Evolutionary conservation across 2,113 vertebrate genomes (phyloP).

Genomic region (Zingel zingel): DNA sequence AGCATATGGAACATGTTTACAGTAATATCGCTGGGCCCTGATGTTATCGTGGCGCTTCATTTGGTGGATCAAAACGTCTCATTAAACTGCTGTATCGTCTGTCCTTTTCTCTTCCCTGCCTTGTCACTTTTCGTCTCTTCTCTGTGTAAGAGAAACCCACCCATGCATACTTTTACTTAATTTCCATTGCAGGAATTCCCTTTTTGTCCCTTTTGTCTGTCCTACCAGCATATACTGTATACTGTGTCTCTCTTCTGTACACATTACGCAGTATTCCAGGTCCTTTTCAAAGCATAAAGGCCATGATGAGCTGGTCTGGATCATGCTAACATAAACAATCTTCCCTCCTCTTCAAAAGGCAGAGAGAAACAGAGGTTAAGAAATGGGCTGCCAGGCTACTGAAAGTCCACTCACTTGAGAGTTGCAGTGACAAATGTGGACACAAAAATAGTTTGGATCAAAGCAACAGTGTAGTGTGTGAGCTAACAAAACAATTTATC

Average conservation of each 20-base stretch:
- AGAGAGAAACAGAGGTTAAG: slow-evolving; percentile 43
- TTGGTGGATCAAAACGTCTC: slow-evolving; percentile 57
- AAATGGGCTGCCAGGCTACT: slow-evolving; percentile 50
- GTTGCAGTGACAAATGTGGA: slow-evolving; percentile 51
- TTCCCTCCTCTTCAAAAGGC: slow-evolving; percentile 53
- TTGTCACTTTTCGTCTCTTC: slow-evolving; percentile 19
- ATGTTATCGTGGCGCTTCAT: slow-evolving; percentile 72
- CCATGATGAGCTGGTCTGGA: slow-evolving; percentile 56
- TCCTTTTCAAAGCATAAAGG: slow-evolving; percentile 62
- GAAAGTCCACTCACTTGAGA: slow-evolving; percentile 40
- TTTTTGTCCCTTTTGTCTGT: slow-evolving; percentile 3
- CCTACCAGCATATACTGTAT: slow-evolving; percentile 27
- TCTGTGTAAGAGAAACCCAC: not conserved
- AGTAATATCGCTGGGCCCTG: slow-evolving; percentile 53
- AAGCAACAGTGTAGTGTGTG: slow-evolving; percentile 39
- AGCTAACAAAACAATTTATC: slow-evolving; percentile 26
- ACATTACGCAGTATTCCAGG: slow-evolving; percentile 34
- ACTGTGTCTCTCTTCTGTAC: slow-evolving; percentile 42
- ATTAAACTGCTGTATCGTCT: slow-evolving; percentile 43
- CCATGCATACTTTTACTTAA: slow-evolving; percentile 6
- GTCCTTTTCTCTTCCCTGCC: slow-evolving; percentile 1
- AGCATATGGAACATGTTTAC: slow-evolving; percentile 80
- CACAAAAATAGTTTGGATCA: slow-evolving; percentile 46
- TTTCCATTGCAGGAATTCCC: slow-evolving; percentile 25
- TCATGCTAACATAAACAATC: slow-evolving; percentile 72